Percentiles rank a stretch among this genome's conserved stretches.
phyloP scores from a whole-genome alignment of 1,140 invertebrate genomes.

The Drosophila seguyi region DNA sequence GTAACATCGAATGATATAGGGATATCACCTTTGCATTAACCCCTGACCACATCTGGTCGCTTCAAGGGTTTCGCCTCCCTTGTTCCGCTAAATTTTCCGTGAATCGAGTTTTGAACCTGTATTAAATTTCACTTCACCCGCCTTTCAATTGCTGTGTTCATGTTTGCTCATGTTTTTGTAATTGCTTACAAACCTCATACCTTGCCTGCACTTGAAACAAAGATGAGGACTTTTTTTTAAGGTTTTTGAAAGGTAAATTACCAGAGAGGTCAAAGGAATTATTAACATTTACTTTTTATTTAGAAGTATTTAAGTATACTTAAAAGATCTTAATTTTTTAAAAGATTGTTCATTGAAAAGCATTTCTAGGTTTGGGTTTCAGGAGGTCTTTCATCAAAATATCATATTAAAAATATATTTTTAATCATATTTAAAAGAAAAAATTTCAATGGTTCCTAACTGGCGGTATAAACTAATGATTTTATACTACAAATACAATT shows the following conservation, averaged over 20 bases:
- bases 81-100: slow-evolving; percentile 43
- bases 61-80: slow-evolving; percentile 56
- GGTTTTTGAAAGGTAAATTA: background rate
- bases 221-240: too few relatives aligned
- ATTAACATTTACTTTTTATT: too few relatives aligned
- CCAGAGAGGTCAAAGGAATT: too few relatives aligned
- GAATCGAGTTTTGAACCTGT: slow-evolving; percentile 49
- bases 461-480: background rate
- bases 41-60: slow-evolving; percentile 6
- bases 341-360: too few relatives aligned
- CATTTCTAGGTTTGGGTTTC: too few relatives aligned
- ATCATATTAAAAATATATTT: too few relatives aligned
- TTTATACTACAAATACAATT: background rate
- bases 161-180: slow-evolving; percentile 80
- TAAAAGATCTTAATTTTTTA: too few relatives aligned
- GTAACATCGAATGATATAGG: background rate
- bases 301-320: too few relatives aligned
- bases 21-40: slow-evolving; percentile 16
- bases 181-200: slow-evolving; percentile 50
- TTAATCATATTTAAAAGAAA: too few relatives aligned
- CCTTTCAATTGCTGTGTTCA: slow-evolving; percentile 74
- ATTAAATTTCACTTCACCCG: slow-evolving; percentile 65
- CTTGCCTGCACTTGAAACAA: slow-evolving; percentile 8
- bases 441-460: too few relatives aligned
- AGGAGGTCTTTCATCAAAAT: too few relatives aligned